phyloP scores from a whole-genome alignment of 2,113 vertebrate species.

The Emydocephalus ijimae region DNA sequence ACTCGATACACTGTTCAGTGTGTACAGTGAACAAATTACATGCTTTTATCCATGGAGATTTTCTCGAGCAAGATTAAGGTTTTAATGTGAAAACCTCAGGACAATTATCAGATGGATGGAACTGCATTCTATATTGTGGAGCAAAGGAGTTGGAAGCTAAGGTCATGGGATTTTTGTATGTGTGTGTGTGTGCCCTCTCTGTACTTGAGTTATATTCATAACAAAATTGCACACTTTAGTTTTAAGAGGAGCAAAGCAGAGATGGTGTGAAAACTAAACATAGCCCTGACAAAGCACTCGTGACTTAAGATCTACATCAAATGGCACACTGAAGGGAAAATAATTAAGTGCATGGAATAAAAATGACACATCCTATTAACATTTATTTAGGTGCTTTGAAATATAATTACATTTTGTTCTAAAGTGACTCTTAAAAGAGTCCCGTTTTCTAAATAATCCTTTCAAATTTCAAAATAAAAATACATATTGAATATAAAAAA shows the following conservation, averaged over 20 bases:
- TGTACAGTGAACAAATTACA: conserved; percentile 58
- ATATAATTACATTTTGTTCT: conserved; percentile 37
- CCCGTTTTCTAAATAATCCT: conserved; percentile 24
- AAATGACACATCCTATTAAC: conserved; percentile 49
- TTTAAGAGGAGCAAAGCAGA: conserved; percentile 49
- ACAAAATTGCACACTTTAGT: conserved; percentile 47
- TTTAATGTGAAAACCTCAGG: conserved; percentile 67
- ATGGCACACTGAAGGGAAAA: conserved; percentile 26
- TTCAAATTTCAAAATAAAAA: background rate
- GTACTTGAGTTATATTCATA: conserved; percentile 41
- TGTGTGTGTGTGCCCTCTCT: background rate
- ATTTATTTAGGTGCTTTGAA: conserved; percentile 47
- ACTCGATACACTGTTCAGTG: conserved; percentile 31
- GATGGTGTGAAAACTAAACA: background rate
- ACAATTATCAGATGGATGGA: conserved; percentile 64
- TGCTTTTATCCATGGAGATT: conserved; percentile 64
- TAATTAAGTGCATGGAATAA: conserved; percentile 36
- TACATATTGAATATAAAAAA: conserved; percentile 4
- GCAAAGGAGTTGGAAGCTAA: conserved; percentile 46
- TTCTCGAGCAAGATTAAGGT: conserved; percentile 62
- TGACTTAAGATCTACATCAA: conserved; percentile 37
- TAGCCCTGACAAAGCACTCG: conserved; percentile 10
- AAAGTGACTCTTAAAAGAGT: conserved; percentile 32
- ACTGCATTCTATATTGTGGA: conserved; percentile 46
- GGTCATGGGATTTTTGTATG: conserved; percentile 27